Evolutionary conservation across 2,113 vertebrate species (phyloP), one percentile per base, ranked within the genome.

Genomic region (Deroptyus accipitrinus): DNA sequence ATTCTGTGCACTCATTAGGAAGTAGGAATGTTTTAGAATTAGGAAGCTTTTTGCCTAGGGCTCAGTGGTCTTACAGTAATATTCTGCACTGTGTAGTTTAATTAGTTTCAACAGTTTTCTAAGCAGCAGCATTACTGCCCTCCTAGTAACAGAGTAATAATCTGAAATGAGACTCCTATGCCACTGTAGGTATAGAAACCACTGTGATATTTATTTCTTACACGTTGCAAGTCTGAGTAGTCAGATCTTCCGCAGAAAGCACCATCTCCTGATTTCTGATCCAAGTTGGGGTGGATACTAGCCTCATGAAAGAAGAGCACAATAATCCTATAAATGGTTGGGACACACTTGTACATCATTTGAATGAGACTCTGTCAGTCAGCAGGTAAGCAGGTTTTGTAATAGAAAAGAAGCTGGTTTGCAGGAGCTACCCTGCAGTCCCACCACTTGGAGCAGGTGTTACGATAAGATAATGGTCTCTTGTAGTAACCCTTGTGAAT

Each of bases 401-500:
- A 51, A 80, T 37, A 77, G 85, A 74, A 93, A 88, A 73, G 89
- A 44, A 70, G 51, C 75, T 66, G 82, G 41, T 75, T 63, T 86
- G 90, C 24, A 1, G 90, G 83, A 93, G 85, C 90, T 96, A 61
- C 88, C 85, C 93, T 75, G 88, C 80, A 92, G 93, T 90, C 88
- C 94, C 88, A 95, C 84, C 55, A 61, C 92, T 94, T 11, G 76
- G 68, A 95, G 94, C 90, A 96, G 94, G 88, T 96, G 95, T 96
- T 96, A 70, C n/a, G 83, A 93, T 95, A 93, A 96, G 94, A 93
- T 95, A 96, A 96, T 95, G 95, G 88, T 90, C 42, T 78, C 92
- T 94, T 93, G 92, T 96, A 92, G 92, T 64, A 96, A 94, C 96
- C 89, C 94, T 94, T 96, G 88, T 92, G 92, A 95, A 94, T 96